Percentiles rank a stretch among this genome's conserved stretches.
Evolutionary conservation across 1,140 invertebrate genomes (phyloP).

Genomic region (Aplysia californica): DNA sequence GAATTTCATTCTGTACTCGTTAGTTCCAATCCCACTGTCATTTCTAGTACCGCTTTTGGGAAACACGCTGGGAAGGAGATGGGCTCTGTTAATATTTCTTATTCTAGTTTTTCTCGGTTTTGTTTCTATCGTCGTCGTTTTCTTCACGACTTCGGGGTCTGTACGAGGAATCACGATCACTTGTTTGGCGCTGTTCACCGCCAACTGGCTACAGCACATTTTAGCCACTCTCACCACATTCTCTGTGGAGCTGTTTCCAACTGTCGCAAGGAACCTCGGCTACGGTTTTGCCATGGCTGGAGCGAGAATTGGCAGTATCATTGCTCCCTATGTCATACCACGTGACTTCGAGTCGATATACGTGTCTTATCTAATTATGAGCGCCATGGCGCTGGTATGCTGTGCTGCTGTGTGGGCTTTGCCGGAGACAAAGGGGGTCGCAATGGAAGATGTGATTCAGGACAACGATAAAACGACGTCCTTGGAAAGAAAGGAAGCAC

Average conservation of each 20-base stretch:
- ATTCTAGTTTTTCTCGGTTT: no score
- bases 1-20: background rate
- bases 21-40: background rate
- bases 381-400: background rate
- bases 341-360: background rate
- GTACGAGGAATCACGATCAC: background rate
- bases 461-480: no score
- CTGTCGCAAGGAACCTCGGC: background rate
- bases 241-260: background rate
- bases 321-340: background rate
- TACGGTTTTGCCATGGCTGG: background rate
- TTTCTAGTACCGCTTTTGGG: background rate
- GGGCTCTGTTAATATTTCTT: no score
- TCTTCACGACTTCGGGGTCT: background rate
- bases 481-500: no score
- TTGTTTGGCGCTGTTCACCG: background rate
- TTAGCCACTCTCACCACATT: background rate
- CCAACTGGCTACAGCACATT: background rate
- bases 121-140: background rate
- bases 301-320: background rate
- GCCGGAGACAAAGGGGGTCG: background rate
- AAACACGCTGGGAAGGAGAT: background rate
- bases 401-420: background rate
- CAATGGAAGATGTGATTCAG: no score
- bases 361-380: background rate